Percentiles rank a stretch among this genome's conserved stretches.
These are phyloP conservation scores for Eidolon helvum DNA, from an alignment of 2,113 vertebrate genomes.

Conservation along the genomic window DNA sequence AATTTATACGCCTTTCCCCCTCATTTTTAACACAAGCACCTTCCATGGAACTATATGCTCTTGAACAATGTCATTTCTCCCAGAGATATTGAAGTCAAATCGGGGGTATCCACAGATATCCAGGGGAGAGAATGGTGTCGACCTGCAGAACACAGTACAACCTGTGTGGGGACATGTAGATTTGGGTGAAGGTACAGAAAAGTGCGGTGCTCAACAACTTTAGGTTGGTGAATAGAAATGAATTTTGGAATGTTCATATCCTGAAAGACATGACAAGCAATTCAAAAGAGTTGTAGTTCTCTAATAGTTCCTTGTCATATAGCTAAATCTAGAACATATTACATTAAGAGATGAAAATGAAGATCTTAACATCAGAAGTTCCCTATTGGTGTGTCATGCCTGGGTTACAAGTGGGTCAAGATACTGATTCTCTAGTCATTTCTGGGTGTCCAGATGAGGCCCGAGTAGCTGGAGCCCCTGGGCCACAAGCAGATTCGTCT, in stretches of 20 bases:
- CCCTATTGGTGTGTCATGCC: not conserved
- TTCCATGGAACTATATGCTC: not conserved
- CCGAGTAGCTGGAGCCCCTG: not conserved
- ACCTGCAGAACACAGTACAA: accelerated
- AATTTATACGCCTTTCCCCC: not conserved
- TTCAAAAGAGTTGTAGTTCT: not conserved
- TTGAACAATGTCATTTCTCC: not conserved
- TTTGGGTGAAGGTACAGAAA: not conserved
- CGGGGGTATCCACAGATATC: not conserved
- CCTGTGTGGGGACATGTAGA: not conserved
- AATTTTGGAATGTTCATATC: not conserved
- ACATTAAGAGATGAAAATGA: not conserved
- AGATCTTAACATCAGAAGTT: not conserved
- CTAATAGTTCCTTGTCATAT: not conserved
- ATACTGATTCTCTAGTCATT: not conserved
- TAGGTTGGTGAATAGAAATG: not conserved
- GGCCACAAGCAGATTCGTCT: not conserved
- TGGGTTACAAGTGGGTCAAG: not conserved
- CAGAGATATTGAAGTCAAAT: not conserved
- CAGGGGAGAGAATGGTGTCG: accelerated
- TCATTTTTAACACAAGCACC: not conserved
- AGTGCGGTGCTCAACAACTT: not conserved
- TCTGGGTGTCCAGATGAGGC: not conserved
- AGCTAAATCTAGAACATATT: not conserved
- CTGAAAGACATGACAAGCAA: not conserved